These are phyloP conservation scores for Villa cingulata DNA, from an alignment of 2,888 invertebrate genomes.

Conservation along the genomic window DNA sequence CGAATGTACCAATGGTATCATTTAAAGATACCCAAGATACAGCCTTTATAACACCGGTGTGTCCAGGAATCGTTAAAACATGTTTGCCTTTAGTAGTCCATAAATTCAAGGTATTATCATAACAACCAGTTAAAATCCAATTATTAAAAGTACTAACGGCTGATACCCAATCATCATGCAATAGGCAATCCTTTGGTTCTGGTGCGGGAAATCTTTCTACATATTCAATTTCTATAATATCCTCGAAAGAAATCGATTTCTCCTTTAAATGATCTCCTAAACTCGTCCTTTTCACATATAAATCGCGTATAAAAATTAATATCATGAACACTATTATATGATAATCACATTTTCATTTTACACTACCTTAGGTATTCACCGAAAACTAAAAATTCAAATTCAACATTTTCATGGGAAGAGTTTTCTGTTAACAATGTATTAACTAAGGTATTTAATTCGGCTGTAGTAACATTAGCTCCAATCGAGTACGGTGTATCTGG, in stretches of 20 bases:
- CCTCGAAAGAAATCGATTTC: conserved; percentile 65
- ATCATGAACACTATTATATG: neutral
- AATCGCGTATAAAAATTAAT: neutral
- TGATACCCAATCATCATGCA: conserved; percentile 98
- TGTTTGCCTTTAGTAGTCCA: conserved; percentile 81
- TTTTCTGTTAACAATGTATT: conserved; percentile 61
- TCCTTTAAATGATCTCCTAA: conserved; percentile 64
- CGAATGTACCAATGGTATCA: conserved; percentile 52
- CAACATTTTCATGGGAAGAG: conserved; percentile 35
- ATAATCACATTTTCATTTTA: neutral
- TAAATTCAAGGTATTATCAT: conserved; percentile 82
- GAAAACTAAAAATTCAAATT: conserved; percentile 79
- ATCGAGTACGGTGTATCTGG: conserved; percentile 76
- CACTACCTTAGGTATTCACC: conserved; percentile 64
- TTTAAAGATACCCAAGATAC: conserved; percentile 70
- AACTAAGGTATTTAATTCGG: conserved; percentile 62
- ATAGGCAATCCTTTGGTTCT: conserved; percentile 77
- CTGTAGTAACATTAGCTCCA: conserved; percentile 51
- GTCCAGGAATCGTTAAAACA: conserved; percentile 70
- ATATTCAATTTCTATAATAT: conserved; percentile 81
- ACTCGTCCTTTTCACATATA: conserved; percentile 20
- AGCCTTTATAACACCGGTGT: conserved; percentile 74
- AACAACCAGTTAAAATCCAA: conserved; percentile 83
- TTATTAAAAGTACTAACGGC: conserved; percentile 57
- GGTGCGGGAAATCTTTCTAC: conserved; percentile 82